phyloP scores from a whole-genome alignment of 2,888 invertebrate genomes.

The Drosophila mulleri region DNA sequence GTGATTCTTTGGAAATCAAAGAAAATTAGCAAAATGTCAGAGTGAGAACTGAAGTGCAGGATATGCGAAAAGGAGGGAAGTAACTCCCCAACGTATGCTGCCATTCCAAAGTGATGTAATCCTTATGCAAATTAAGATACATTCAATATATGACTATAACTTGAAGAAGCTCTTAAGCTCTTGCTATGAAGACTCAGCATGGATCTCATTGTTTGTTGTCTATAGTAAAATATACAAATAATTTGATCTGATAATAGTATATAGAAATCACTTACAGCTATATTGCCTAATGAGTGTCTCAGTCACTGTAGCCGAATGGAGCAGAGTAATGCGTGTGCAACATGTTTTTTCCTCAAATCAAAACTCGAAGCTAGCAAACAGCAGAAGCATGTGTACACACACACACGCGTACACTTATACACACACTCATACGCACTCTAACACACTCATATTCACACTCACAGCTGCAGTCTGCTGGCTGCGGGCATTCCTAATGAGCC shows the following conservation, averaged over 20 bases:
- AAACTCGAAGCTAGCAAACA: constrained; percentile 28
- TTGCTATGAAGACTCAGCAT: too few species aligned
- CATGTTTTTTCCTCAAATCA: constrained; percentile 20
- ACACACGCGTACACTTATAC: constrained; percentile 14
- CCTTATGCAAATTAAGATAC: background rate
- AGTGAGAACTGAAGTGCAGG: background rate
- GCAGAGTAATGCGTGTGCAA: background rate
- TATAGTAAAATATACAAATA: too few species aligned
- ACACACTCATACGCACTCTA: constrained; percentile 8
- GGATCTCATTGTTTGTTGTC: too few species aligned
- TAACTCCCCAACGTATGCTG: too few species aligned
- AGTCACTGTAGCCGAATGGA: too few species aligned
- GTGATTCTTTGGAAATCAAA: background rate
- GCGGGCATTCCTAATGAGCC: constrained; percentile 60
- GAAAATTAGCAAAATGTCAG: background rate
- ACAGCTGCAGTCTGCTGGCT: constrained; percentile 5
- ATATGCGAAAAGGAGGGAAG: background rate
- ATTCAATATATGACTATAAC: too few species aligned
- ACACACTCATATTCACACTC: background rate
- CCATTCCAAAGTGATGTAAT: too few species aligned
- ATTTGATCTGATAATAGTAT: too few species aligned
- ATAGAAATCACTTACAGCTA: too few species aligned
- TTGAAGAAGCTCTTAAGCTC: too few species aligned
- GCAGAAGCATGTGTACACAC: constrained; percentile 32
- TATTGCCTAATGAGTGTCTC: background rate